These are phyloP conservation scores for Scaptomyza caliginosa DNA, from an alignment of 2,888 invertebrate genomes.

Conservation along the genomic window DNA sequence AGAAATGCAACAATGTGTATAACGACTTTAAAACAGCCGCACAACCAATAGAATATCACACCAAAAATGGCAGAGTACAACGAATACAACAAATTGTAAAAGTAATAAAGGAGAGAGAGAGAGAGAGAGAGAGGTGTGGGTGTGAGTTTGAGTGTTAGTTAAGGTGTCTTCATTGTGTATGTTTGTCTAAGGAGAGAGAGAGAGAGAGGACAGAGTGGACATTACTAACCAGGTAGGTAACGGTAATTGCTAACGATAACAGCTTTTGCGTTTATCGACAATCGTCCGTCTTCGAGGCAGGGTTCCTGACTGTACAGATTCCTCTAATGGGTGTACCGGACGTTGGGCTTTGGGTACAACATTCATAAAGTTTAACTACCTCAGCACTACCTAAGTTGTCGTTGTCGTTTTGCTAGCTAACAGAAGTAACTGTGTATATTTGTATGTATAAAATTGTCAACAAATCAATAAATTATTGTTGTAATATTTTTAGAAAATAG, in stretches of 20 bases:
- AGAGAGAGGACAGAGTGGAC: constrained; percentile 48
- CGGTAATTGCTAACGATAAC: constrained; percentile 19
- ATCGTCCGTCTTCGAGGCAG: constrained; percentile 39
- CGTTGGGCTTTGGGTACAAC: constrained; percentile 65
- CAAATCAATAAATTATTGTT: constrained; percentile 78
- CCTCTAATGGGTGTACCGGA: constrained; percentile 59
- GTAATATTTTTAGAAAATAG: constrained; percentile 77
- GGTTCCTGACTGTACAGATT: constrained; percentile 60
- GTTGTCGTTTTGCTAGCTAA: constrained; percentile 77
- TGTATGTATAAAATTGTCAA: constrained; percentile 72
- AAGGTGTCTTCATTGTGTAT: constrained; percentile 16
- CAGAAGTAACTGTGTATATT: constrained; percentile 70
- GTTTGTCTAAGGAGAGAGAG: constrained; percentile 47
- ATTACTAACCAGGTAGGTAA: constrained; percentile 68
- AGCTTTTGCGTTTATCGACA: neutral
- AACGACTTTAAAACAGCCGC: constrained; percentile 74
- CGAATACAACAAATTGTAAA: constrained; percentile 65
- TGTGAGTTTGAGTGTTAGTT: constrained; percentile 2
- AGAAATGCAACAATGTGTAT: constrained; percentile 80
- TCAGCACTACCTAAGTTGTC: constrained; percentile 75
- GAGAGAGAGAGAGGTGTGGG: constrained; percentile 14
- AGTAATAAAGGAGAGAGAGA: constrained; percentile 6
- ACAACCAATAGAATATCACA: constrained; percentile 83
- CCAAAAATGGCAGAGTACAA: constrained; percentile 79
- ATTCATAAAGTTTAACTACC: constrained; percentile 78